Evolutionary conservation across 2,797 vertebrate genomes (phyloP), one percentile per base, ranked within the genome.

Genomic region (Clarias pachynema): DNA sequence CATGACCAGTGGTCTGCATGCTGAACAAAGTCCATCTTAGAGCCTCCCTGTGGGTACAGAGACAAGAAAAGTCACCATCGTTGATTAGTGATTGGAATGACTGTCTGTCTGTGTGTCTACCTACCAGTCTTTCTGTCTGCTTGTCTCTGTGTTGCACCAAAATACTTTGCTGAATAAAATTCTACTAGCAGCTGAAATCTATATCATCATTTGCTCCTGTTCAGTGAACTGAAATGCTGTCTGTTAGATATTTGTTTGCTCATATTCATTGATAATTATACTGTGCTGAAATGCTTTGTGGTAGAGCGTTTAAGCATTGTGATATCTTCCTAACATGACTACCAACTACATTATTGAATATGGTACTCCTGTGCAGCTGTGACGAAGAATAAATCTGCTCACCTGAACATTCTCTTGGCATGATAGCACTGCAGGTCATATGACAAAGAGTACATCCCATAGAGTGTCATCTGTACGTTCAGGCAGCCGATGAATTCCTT

Each of bases 1-100:
- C 81, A 5, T 99, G 97, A 24, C 98, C 98, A 0, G 97, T 97
- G 88, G 97, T 93, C 90, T 97, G 97, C 97, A 98, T 98, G 91
- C 95, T 95, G 90, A 97, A 95, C 70, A 97, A 89, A 0, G 94
- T 95, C 97, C 97, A 99, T 86, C 96, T 95, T 78, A 99, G 90
- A 44, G 93, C 95, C 92, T 98, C 97, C 94, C 98, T 99, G 90
- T 29, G 83, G 82, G 69, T 69, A 86, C 57, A 88, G 62, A 80
- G 1, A 26, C 1, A 89, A 60, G 87, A 4, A 74, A 56, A 69
- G 15, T 59, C 49, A 74, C 5, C 12, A 18, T n/a, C 29, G 9
- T 18, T 59, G 14, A 70, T 59, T 4, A 5, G 12, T 59, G 31
- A 22, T 5, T 60, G 15, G 4, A 60, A 24, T 4, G 57, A 15